phyloP scores from a whole-genome alignment of 2,888 invertebrate genomes.

The Lithophane leautieri region DNA sequence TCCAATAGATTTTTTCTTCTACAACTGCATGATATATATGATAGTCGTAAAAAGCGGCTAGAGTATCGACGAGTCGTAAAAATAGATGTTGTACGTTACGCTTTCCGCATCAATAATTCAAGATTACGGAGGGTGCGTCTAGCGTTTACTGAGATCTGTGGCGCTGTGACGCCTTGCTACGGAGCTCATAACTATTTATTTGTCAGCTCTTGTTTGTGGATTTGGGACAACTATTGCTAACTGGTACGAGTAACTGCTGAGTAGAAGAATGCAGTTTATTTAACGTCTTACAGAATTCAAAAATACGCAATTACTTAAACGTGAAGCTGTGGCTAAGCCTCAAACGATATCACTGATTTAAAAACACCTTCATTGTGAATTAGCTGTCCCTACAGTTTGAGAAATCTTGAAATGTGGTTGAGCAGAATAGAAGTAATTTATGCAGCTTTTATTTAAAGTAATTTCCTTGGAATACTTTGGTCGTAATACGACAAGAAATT shows the following conservation, averaged over 20 bases:
- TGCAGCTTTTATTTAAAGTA: not conserved
- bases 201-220: slow-evolving; percentile 41
- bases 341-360: not conserved
- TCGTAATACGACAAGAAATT: not conserved
- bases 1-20: slow-evolving; percentile 84
- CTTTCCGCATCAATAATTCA: slow-evolving; percentile 87
- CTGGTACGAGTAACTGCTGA: slow-evolving; percentile 2
- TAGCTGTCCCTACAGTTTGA: not conserved
- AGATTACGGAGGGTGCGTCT: slow-evolving; percentile 77
- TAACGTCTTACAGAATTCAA: not conserved
- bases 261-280: slow-evolving; percentile 35
- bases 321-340: not conserved
- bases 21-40: slow-evolving; percentile 85
- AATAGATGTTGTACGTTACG: slow-evolving; percentile 84
- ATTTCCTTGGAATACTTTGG: not conserved
- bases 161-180: slow-evolving; percentile 38
- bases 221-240: slow-evolving; percentile 43
- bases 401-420: not conserved
- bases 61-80: slow-evolving; percentile 82
- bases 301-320: not conserved
- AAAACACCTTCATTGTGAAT: not conserved
- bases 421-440: no score
- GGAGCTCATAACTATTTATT: slow-evolving; percentile 46
- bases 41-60: slow-evolving; percentile 86
- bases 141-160: slow-evolving; percentile 65